Percentiles rank a stretch among this genome's conserved stretches.
phyloP scores from a whole-genome alignment of 2,797 vertebrate species.

The Muraenolepis orangiensis region DNA sequence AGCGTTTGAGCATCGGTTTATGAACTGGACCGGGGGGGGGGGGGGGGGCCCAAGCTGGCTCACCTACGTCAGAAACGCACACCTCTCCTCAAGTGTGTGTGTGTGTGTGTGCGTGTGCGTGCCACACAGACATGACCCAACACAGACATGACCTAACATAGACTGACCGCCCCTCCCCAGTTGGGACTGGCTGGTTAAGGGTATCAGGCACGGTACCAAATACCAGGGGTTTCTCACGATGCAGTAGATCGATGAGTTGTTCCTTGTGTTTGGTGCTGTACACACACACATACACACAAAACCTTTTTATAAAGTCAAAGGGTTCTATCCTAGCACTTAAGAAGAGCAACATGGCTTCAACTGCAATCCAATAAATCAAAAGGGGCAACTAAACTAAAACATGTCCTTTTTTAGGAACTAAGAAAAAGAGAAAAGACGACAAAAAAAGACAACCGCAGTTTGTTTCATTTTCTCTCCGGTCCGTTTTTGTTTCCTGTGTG shows the following conservation, averaged over 20 bases:
- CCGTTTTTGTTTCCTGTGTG: background rate
- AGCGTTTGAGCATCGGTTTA: background rate
- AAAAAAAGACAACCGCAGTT: conserved; percentile 38
- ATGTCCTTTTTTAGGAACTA: conserved; percentile 65
- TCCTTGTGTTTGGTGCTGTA: conserved; percentile 75
- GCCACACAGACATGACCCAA: background rate
- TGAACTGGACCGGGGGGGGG: background rate
- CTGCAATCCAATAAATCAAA: conserved; percentile 74
- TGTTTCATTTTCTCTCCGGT: conserved; percentile 29
- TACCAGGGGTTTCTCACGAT: conserved; percentile 76
- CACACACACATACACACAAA: conserved; percentile 65
- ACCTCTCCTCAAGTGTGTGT: conserved; percentile 31
- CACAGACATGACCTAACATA: background rate
- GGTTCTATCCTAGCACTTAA: conserved; percentile 82
- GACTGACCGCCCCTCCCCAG: conserved; percentile 47
- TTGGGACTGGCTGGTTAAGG: conserved; percentile 54
- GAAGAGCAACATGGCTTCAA: conserved; percentile 70
- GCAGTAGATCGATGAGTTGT: conserved; percentile 78
- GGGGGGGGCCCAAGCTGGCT: conserved; percentile 24
- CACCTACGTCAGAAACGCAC: conserved; percentile 46
- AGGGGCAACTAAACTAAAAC: conserved; percentile 60
- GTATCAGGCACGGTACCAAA: conserved; percentile 79
- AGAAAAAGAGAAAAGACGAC: too few species aligned
- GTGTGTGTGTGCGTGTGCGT: background rate
- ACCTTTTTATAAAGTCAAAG: conserved; percentile 67